A percentile compares a stretch with the other conserved stretches of the same genome.
These are phyloP conservation scores for Scophthalmus maximus DNA, from an alignment of 2,113 vertebrate species.

Conservation along the genomic window DNA sequence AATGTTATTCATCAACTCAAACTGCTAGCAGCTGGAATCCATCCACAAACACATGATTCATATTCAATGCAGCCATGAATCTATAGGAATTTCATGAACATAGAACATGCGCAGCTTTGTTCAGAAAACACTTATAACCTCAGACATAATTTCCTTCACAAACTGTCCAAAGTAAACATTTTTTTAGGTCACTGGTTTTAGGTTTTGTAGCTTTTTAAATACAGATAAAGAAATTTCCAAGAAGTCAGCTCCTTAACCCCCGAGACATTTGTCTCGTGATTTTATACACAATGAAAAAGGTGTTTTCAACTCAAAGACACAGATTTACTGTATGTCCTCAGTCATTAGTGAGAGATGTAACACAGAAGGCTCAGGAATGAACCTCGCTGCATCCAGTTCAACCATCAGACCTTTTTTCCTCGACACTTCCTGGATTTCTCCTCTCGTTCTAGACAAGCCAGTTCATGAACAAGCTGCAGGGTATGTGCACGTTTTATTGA, in stretches of 20 bases:
- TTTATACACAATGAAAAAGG: neutral
- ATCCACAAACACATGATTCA: constrained; percentile 20
- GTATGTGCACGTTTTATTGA: neutral
- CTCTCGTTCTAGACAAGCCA: constrained; percentile 24
- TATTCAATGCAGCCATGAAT: constrained; percentile 20
- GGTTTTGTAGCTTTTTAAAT: neutral
- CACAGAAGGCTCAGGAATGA: neutral
- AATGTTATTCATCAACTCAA: constrained; percentile 65
- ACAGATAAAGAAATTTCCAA: neutral
- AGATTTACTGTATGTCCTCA: too few species aligned
- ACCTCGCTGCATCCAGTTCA: too few species aligned
- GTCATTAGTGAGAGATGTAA: neutral
- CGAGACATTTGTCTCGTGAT: neutral
- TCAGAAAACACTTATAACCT: neutral
- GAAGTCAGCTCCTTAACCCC: neutral
- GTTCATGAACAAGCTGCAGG: constrained; percentile 7
- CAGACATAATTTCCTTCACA: constrained; percentile 2
- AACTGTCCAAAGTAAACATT: neutral
- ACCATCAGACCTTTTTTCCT: constrained; percentile 23
- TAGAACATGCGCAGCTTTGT: constrained; percentile 2
- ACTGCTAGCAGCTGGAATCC: constrained; percentile 61
- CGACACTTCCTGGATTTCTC: constrained; percentile 38
- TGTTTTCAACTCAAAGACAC: neutral
- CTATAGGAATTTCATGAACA: neutral
- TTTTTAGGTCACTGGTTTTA: neutral